Percentiles rank a stretch among this genome's conserved stretches.
These are phyloP conservation scores for Tupaia tana DNA, from an alignment of 2,113 vertebrate species.

Conservation along the genomic window DNA sequence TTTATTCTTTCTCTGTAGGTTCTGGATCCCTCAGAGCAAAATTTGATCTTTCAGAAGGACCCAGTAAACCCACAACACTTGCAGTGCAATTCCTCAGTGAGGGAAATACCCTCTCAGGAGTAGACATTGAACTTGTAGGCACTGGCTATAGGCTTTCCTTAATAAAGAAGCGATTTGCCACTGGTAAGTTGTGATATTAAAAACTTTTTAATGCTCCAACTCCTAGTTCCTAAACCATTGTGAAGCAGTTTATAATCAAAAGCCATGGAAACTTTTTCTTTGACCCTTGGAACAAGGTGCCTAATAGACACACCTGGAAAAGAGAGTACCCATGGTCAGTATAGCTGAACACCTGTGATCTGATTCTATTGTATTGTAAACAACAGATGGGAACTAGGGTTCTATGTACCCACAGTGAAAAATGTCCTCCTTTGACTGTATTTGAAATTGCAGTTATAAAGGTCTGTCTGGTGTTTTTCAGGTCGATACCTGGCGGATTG, in stretches of 20 bases:
- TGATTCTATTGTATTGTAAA: slow-evolving; percentile 43
- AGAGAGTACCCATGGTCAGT: background rate
- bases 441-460: slow-evolving; percentile 53
- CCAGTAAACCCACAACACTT: slow-evolving; percentile 94
- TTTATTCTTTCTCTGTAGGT: slow-evolving; percentile 85
- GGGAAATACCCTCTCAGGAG: slow-evolving; percentile 95
- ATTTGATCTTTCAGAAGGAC: slow-evolving; percentile 95
- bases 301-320: slow-evolving; percentile 37
- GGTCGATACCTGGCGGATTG: slow-evolving; percentile 98
- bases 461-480: slow-evolving; percentile 84
- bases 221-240: background rate
- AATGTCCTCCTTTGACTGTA: background rate
- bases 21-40: slow-evolving; percentile 96
- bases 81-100: slow-evolving; percentile 97
- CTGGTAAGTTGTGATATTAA: slow-evolving; percentile 88
- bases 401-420: slow-evolving; percentile 25
- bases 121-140: slow-evolving; percentile 94
- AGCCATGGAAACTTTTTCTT: slow-evolving; percentile 19
- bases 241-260: slow-evolving; percentile 28
- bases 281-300: background rate
- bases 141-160: slow-evolving; percentile 96
- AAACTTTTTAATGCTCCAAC: background rate
- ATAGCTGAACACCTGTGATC: slow-evolving; percentile 22
- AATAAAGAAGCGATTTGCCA: slow-evolving; percentile 96
- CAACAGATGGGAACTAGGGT: slow-evolving; percentile 11